These are phyloP conservation scores for Misgurnus mizolepis DNA, from an alignment of 2,113 vertebrate genomes.

Conservation along the genomic window DNA sequence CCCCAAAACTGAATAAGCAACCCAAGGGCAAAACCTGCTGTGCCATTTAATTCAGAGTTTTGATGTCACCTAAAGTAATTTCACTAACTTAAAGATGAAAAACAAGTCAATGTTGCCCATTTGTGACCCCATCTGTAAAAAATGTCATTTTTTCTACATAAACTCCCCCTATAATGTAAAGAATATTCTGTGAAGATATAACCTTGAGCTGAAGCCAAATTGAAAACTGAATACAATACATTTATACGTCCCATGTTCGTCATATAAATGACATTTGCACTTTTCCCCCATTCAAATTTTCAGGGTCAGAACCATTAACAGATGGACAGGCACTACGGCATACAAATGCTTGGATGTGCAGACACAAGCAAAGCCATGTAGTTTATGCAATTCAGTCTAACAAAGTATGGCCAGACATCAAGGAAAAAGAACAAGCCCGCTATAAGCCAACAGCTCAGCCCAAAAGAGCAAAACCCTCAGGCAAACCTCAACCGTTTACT, in stretches of 20 bases:
- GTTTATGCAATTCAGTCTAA: constrained; percentile 27
- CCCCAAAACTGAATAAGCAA: too few relatives aligned
- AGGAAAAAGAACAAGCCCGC: constrained; percentile 27
- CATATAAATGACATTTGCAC: background rate
- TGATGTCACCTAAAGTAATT: too few relatives aligned
- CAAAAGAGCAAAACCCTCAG: background rate
- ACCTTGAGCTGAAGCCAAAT: background rate
- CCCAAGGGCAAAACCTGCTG: too few relatives aligned
- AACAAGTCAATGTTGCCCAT: too few relatives aligned
- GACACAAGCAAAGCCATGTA: background rate
- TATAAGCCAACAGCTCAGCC: constrained; percentile 18
- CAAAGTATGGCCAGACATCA: constrained; percentile 31
- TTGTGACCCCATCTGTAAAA: too few relatives aligned
- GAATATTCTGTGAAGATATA: too few relatives aligned
- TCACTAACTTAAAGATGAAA: too few relatives aligned
- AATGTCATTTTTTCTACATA: too few relatives aligned
- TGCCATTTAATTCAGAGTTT: too few relatives aligned
- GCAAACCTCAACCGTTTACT: background rate
- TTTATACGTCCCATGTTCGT: background rate
- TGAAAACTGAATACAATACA: background rate
- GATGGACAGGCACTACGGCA: background rate
- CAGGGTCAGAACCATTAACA: background rate
- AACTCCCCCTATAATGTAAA: too few relatives aligned
- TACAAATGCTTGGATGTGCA: background rate
- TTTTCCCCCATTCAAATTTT: background rate